Conservation (phyloP, 2,797 vertebrate species). For the Alcedo quadribrachys region DNA sequence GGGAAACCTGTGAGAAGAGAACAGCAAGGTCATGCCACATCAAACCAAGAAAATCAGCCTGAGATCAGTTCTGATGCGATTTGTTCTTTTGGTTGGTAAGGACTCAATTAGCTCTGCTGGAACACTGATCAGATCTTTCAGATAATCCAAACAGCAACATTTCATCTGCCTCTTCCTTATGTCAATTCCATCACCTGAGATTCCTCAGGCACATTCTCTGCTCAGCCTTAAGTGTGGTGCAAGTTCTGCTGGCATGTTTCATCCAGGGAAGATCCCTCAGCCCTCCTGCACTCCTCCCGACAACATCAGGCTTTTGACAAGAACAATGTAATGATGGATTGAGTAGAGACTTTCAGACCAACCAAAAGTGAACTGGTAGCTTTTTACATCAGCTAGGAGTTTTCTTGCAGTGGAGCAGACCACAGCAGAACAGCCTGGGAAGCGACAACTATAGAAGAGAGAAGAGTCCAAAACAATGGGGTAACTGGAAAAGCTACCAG, state of each 20-base stretch:
- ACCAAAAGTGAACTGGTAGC: not conserved
- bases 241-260: not conserved
- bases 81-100: not conserved
- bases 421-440: not conserved
- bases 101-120: not conserved
- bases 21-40: not conserved
- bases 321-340: not conserved
- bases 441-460: not conserved
- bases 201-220: fast-evolving
- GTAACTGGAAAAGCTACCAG: not conserved
- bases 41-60: not conserved
- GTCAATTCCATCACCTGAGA: not conserved
- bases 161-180: not conserved
- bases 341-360: not conserved
- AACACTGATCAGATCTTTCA: not conserved
- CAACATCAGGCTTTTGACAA: not conserved
- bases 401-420: not conserved
- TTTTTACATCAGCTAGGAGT: not conserved
- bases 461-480: not conserved
- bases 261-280: not conserved
- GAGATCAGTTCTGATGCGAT: not conserved
- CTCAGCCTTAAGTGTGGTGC: not conserved
- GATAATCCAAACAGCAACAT: not conserved
- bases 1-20: not conserved
- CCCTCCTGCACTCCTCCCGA: not conserved